Evolutionary conservation across 2,888 invertebrate genomes (phyloP).

Genomic region (Erannis defoliaria): DNA sequence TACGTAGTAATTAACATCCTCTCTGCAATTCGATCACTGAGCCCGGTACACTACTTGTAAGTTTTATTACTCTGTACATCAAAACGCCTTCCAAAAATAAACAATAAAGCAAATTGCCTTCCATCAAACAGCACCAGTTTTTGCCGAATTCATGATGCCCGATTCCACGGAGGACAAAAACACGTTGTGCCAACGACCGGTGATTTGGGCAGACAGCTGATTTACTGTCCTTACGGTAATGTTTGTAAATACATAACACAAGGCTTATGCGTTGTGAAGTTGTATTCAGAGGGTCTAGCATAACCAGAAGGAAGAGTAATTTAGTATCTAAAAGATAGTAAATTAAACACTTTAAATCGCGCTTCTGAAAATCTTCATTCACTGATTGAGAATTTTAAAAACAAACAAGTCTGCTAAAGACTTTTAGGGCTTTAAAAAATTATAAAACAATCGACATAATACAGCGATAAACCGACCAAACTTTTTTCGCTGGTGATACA

Average conservation of each 20-base stretch:
- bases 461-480: neutral
- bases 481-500: conserved; percentile 7
- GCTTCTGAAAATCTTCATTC: no score
- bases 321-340: no score
- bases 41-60: no score
- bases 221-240: conserved; percentile 32
- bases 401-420: no score
- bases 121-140: conserved; percentile 40
- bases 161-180: conserved; percentile 35
- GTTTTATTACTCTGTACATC: neutral
- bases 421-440: no score
- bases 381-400: no score
- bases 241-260: conserved; percentile 31
- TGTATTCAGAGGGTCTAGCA: no score
- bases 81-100: neutral
- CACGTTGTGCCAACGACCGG: conserved; percentile 27
- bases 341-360: no score
- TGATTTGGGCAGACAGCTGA: conserved; percentile 25
- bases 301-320: no score
- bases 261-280: neutral
- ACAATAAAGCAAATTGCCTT: conserved; percentile 32
- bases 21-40: no score
- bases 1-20: no score
- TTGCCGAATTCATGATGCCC: conserved; percentile 36
- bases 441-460: neutral